A percentile compares a stretch with the other conserved stretches of the same genome.
Evolutionary conservation across 2,888 invertebrate species (phyloP).

Genomic region (Eupithecia tripunctaria): DNA sequence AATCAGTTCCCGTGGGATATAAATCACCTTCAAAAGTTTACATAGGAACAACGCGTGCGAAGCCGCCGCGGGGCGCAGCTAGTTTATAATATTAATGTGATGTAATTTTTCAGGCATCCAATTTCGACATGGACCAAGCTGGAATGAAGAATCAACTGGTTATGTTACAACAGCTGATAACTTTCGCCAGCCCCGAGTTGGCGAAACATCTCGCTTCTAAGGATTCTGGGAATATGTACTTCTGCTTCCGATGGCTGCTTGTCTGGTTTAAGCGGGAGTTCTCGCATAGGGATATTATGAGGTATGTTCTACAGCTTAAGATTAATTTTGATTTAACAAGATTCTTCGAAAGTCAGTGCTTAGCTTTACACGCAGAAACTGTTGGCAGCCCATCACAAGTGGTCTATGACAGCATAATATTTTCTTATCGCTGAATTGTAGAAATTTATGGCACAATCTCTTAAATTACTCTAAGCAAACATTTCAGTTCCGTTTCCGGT

Average conservation of each 20-base stretch:
- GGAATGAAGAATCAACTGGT: constrained; percentile 97
- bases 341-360: too few relatives aligned
- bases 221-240: constrained; percentile 97
- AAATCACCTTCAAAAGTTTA: too few relatives aligned
- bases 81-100: neutral
- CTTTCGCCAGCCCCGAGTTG: constrained; percentile 92
- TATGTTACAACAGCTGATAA: constrained; percentile 92
- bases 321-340: neutral
- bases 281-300: constrained; percentile 92
- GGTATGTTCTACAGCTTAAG: constrained; percentile 55
- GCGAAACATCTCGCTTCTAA: constrained; percentile 93
- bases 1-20: too few relatives aligned
- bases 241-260: constrained; percentile 99
- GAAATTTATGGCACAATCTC: too few relatives aligned
- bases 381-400: too few relatives aligned
- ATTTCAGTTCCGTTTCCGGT: too few relatives aligned
- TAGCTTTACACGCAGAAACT: too few relatives aligned
- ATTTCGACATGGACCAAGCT: constrained; percentile 98
- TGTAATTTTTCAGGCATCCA: constrained; percentile 85
- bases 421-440: too few relatives aligned
- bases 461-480: too few relatives aligned
- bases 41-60: too few relatives aligned
- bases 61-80: too few relatives aligned
- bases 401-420: too few relatives aligned
- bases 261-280: constrained; percentile 98